These are phyloP conservation scores for Habrosyne pyritoides DNA, from an alignment of 2,888 invertebrate species.

Conservation along the genomic window DNA sequence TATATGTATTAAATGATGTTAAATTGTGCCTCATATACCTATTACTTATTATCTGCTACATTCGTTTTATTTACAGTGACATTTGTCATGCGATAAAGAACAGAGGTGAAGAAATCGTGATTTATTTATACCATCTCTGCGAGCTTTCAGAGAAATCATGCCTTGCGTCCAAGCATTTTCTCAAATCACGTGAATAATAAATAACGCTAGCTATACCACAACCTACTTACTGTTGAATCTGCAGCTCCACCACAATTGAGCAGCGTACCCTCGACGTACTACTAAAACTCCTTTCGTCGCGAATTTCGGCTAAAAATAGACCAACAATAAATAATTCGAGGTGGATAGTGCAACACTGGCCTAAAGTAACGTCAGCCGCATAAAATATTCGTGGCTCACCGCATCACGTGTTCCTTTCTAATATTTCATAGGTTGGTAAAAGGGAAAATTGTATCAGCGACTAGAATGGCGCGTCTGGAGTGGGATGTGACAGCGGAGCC, in stretches of 20 bases:
- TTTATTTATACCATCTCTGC: no score
- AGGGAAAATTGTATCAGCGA: conserved; percentile 68
- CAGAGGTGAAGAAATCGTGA: no score
- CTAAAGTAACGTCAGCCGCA: conserved; percentile 12
- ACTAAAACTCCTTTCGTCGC: background rate
- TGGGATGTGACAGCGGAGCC: conserved; percentile 61
- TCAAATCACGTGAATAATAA: background rate
- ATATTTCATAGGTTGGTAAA: conserved; percentile 54
- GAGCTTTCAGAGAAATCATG: no score
- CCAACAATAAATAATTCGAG: conserved; percentile 5
- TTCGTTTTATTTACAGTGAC: no score
- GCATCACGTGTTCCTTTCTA: conserved; percentile 44
- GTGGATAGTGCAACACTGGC: background rate
- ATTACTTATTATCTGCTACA: no score
- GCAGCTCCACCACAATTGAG: background rate
- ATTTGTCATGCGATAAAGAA: no score
- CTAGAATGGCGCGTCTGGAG: conserved; percentile 32
- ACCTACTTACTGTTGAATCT: background rate
- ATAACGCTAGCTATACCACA: background rate
- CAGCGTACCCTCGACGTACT: background rate
- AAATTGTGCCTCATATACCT: no score
- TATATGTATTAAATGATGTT: no score
- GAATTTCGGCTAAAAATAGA: background rate
- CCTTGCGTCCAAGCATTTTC: background rate
- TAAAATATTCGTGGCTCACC: conserved; percentile 36